These are phyloP conservation scores for Labia minor DNA, from an alignment of 2,888 invertebrate species.

Conservation along the genomic window DNA sequence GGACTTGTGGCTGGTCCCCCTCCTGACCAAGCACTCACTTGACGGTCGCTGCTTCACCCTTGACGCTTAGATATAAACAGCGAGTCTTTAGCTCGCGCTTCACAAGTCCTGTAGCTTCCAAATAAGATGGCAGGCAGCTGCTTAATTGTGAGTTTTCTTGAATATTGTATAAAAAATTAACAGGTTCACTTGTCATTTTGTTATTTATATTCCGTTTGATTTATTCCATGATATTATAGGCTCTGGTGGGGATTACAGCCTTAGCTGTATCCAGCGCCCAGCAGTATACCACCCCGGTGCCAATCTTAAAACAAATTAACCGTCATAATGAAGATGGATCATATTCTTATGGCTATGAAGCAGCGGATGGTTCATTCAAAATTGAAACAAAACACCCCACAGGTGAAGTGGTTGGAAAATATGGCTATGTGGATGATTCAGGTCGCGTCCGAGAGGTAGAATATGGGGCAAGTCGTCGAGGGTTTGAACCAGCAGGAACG, in stretches of 20 bases:
- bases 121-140: background rate
- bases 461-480: slow-evolving; percentile 70
- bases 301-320: slow-evolving; percentile 73
- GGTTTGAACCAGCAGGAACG: slow-evolving; percentile 69
- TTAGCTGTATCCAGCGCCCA: slow-evolving; percentile 21
- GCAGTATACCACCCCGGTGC: slow-evolving; percentile 53
- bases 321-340: slow-evolving; percentile 78
- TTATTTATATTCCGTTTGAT: background rate
- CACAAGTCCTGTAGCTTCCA: background rate
- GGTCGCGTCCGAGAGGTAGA: slow-evolving; percentile 69
- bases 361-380: slow-evolving; percentile 75
- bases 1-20: background rate
- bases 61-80: background rate
- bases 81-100: background rate
- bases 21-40: background rate
- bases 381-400: slow-evolving; percentile 76
- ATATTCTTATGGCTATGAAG: slow-evolving; percentile 80
- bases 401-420: slow-evolving; percentile 78
- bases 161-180: background rate
- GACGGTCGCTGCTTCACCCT: background rate
- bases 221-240: background rate
- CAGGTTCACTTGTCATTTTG: background rate
- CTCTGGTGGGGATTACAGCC: slow-evolving; percentile 17
- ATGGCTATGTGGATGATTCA: slow-evolving; percentile 73
- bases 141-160: background rate